Conservation (phyloP, 2,797 vertebrate species). For the Crocidura indochinensis region DNA sequence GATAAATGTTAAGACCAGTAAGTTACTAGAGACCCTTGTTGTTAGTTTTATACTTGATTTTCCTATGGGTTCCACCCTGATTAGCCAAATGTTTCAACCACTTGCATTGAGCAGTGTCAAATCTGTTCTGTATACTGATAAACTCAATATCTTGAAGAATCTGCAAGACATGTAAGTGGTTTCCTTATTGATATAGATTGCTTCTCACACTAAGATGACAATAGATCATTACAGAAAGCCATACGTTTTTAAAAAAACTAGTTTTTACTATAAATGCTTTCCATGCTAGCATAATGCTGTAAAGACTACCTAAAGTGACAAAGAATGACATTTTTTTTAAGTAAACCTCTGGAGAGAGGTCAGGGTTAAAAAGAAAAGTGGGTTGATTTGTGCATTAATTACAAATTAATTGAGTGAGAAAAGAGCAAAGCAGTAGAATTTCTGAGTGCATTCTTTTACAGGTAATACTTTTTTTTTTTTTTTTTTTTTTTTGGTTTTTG, state of each 20-base stretch:
- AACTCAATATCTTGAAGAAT: not conserved
- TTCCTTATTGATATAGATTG: slow-evolving; percentile 17
- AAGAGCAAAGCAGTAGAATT: not conserved
- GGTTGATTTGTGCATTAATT: not conserved
- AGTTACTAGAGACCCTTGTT: not conserved
- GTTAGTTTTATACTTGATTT: not conserved
- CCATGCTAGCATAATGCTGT: not conserved
- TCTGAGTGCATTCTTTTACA: not conserved
- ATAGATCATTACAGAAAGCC: not conserved
- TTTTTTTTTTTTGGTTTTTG: no score
- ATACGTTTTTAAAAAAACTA: not conserved
- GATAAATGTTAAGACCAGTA: not conserved
- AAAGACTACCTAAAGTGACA: not conserved
- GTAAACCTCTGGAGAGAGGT: not conserved
- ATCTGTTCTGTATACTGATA: not conserved
- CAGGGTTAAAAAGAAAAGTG: slow-evolving; percentile 2
- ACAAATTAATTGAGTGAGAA: not conserved
- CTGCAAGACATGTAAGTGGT: slow-evolving; percentile 12
- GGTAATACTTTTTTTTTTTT: slow-evolving; percentile 33
- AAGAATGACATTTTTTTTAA: not conserved
- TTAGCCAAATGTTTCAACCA: not conserved
- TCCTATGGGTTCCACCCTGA: no score
- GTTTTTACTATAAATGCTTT: not conserved
- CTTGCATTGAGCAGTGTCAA: not conserved
- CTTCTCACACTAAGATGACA: not conserved